These are phyloP conservation scores for Meteorus colon DNA, from an alignment of 2,888 invertebrate species.

Conservation along the genomic window DNA sequence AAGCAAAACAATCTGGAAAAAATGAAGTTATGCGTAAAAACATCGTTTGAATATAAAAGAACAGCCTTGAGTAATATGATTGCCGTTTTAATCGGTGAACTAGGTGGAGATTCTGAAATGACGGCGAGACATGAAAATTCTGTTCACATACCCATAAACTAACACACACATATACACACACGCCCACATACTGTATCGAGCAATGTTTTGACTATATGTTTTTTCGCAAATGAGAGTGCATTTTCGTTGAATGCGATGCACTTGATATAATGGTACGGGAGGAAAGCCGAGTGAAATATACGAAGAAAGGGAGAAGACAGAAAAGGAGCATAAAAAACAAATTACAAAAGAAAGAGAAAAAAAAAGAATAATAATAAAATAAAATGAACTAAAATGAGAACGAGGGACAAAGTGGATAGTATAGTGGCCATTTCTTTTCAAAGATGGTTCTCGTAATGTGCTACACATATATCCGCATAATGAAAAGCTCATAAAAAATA, in stretches of 20 bases:
- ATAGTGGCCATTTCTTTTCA: slow-evolving; percentile 62
- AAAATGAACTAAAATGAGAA: slow-evolving; percentile 39
- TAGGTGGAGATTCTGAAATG: background rate
- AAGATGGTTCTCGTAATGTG: slow-evolving; percentile 56
- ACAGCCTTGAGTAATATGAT: background rate
- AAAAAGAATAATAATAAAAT: slow-evolving; percentile 38
- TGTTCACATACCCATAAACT: slow-evolving; percentile 6
- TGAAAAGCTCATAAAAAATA: slow-evolving; percentile 71
- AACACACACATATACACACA: slow-evolving; percentile 4
- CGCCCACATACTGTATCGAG: slow-evolving; percentile 43
- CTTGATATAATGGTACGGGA: background rate
- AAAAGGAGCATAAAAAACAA: slow-evolving; percentile 34
- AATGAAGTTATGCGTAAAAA: background rate
- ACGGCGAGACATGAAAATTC: slow-evolving; percentile 17
- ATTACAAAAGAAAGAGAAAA: slow-evolving; percentile 34
- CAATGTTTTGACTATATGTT: slow-evolving; percentile 34
- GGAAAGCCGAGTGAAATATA: slow-evolving; percentile 16
- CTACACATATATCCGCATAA: slow-evolving; percentile 53
- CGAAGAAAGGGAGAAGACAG: slow-evolving; percentile 27
- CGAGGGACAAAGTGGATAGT: slow-evolving; percentile 55
- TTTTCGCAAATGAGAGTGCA: slow-evolving; percentile 64
- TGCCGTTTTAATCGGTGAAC: background rate
- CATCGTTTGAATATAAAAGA: background rate
- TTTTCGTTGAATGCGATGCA: slow-evolving; percentile 34
- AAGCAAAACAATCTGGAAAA: background rate